Conservation (phyloP, 2,113 vertebrate species). For the Ageneiosus marmoratus region DNA sequence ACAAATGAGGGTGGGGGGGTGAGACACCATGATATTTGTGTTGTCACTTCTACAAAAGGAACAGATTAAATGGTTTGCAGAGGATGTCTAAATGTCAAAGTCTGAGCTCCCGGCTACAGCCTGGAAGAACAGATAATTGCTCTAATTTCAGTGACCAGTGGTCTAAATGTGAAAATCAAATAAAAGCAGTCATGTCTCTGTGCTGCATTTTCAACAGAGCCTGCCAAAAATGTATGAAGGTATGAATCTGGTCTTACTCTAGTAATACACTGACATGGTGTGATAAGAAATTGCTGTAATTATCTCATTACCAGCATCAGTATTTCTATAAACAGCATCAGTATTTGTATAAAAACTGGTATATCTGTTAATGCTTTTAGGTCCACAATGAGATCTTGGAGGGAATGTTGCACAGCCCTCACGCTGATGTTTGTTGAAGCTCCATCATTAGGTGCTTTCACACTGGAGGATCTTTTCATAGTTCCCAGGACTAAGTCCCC, state of each 20-base stretch:
- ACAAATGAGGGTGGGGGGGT: conserved; percentile 2
- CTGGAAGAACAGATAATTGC: conserved; percentile 36
- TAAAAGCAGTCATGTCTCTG: not conserved
- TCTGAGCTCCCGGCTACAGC: not conserved
- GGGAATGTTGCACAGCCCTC: too few relatives aligned
- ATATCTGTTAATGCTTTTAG: too few relatives aligned
- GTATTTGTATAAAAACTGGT: too few relatives aligned
- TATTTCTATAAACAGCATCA: not conserved
- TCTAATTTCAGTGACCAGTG: not conserved
- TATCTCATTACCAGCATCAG: not conserved
- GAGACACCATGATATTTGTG: not conserved
- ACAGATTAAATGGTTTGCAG: conserved; percentile 12
- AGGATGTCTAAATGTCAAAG: conserved; percentile 16
- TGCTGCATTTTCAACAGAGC: not conserved
- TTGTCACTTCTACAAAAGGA: conserved; percentile 6
- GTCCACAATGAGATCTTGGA: too few relatives aligned
- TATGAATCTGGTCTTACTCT: not conserved
- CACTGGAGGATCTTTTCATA: too few relatives aligned
- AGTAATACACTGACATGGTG: not conserved
- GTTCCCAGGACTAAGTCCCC: too few relatives aligned
- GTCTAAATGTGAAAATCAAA: conserved; percentile 13
- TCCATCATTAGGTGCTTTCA: too few relatives aligned
- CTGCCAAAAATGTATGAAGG: not conserved
- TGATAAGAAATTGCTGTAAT: not conserved
- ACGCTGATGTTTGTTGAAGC: too few relatives aligned